phyloP scores from a whole-genome alignment of 1,140 invertebrate genomes.

The Megathymus violae region DNA sequence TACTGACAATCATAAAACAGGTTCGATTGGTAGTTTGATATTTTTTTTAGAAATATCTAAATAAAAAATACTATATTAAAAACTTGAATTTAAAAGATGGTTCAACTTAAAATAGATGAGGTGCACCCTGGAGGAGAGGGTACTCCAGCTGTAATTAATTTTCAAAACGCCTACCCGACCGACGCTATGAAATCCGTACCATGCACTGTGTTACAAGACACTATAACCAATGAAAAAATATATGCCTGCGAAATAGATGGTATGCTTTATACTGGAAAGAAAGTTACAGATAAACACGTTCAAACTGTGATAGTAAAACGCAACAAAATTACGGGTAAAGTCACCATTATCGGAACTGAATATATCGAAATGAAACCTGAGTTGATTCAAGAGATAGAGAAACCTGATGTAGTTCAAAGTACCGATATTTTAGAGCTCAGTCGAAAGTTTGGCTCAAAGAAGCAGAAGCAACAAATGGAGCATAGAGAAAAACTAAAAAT shows the following conservation, averaged over 20 bases:
- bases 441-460: conserved; percentile 74
- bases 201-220: not conserved
- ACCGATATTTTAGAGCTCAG: conserved; percentile 62
- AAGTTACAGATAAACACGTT: conserved; percentile 8
- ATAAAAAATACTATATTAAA: no score
- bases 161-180: conserved; percentile 4
- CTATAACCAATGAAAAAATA: not conserved
- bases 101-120: conserved; percentile 5
- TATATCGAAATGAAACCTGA: conserved; percentile 41
- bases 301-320: conserved; percentile 58
- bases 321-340: conserved; percentile 64
- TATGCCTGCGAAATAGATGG: conserved; percentile 1
- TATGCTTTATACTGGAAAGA: conserved; percentile 8
- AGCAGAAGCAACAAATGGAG: conserved; percentile 65
- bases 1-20: no score
- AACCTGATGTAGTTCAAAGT: conserved; percentile 10
- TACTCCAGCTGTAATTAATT: not conserved
- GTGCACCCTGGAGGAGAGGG: not conserved
- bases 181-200: not conserved
- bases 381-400: not conserved
- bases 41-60: no score
- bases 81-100: conserved; percentile 14
- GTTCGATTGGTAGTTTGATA: no score
- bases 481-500: conserved; percentile 67
- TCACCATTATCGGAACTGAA: conserved; percentile 58